Evolutionary conservation across 1,140 invertebrate genomes (phyloP).

Genomic region (Hycleus cichorii): DNA sequence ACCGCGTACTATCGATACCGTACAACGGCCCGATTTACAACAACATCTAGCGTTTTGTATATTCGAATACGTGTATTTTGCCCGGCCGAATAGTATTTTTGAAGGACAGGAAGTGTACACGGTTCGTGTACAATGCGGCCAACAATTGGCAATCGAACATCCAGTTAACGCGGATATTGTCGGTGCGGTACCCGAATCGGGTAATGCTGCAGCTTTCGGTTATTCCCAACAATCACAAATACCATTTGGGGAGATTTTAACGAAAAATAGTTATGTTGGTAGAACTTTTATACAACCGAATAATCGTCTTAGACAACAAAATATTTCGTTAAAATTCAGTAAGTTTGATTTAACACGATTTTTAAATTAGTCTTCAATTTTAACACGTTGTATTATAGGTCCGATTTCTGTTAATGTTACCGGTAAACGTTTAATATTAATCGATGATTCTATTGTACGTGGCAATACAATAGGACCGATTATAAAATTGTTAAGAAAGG

Average conservation of each 20-base stretch:
- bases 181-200: constrained; percentile 93
- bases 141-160: constrained; percentile 80
- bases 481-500: constrained; percentile 83
- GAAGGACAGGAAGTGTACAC: constrained; percentile 94
- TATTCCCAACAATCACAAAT: constrained; percentile 83
- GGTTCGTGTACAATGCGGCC: constrained; percentile 87
- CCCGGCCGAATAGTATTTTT: constrained; percentile 83
- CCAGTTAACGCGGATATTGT: constrained; percentile 89
- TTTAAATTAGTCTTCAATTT: background rate
- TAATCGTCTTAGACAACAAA: constrained; percentile 78
- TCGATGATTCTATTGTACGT: constrained; percentile 95
- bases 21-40: constrained; percentile 60
- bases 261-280: constrained; percentile 95
- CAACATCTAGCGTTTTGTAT: constrained; percentile 89
- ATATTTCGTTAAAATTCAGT: constrained; percentile 90
- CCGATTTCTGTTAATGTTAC: constrained; percentile 83
- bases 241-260: constrained; percentile 86
- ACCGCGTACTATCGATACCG: constrained; percentile 75
- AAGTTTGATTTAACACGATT: constrained; percentile 18
- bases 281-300: constrained; percentile 96
- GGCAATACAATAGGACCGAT: constrained; percentile 98
- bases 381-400: constrained; percentile 45
- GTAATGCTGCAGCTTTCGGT: constrained; percentile 90
- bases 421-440: constrained; percentile 79
- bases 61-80: constrained; percentile 99